Evolutionary conservation across 2,113 vertebrate species (phyloP).

Genomic region (Heliornis fulica): DNA sequence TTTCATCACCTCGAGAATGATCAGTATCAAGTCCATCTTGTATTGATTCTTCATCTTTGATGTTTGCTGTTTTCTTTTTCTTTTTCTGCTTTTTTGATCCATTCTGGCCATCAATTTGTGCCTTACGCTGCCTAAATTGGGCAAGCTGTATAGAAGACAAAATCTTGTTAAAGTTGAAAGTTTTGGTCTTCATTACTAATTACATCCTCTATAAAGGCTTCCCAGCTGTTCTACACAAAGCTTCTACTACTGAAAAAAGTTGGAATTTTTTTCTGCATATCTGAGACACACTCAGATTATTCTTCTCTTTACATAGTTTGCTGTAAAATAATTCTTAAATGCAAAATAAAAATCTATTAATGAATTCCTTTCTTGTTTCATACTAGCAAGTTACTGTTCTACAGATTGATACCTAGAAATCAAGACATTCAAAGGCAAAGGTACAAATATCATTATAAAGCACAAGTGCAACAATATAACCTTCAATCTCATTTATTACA

Average conservation of each 20-base stretch:
- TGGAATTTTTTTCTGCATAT: not conserved
- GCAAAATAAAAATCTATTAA: not conserved
- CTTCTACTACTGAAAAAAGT: constrained; percentile 9
- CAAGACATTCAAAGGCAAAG: not conserved
- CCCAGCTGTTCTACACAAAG: not conserved
- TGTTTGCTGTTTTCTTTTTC: constrained; percentile 81
- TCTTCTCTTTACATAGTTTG: not conserved
- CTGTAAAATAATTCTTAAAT: not conserved
- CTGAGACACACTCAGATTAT: not conserved
- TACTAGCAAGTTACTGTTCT: not conserved
- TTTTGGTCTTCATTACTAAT: constrained; percentile 24
- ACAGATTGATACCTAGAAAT: not conserved
- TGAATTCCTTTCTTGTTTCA: not conserved
- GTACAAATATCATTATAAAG: not conserved
- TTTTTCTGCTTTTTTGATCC: constrained; percentile 84
- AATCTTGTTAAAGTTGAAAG: constrained; percentile 54
- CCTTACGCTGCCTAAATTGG: constrained; percentile 91
- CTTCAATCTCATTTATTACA: not conserved
- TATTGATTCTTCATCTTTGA: constrained; percentile 71
- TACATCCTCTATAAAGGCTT: not conserved
- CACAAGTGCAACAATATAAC: not conserved
- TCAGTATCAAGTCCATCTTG: constrained; percentile 68
- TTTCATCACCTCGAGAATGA: constrained; percentile 66
- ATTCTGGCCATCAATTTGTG: constrained; percentile 85
- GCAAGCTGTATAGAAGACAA: constrained; percentile 81